Evolutionary conservation across 92 coral and sea anemone genomes (phyloP), one percentile per base, ranked within the genome.

Genomic region (Blastomussa wellsi): DNA sequence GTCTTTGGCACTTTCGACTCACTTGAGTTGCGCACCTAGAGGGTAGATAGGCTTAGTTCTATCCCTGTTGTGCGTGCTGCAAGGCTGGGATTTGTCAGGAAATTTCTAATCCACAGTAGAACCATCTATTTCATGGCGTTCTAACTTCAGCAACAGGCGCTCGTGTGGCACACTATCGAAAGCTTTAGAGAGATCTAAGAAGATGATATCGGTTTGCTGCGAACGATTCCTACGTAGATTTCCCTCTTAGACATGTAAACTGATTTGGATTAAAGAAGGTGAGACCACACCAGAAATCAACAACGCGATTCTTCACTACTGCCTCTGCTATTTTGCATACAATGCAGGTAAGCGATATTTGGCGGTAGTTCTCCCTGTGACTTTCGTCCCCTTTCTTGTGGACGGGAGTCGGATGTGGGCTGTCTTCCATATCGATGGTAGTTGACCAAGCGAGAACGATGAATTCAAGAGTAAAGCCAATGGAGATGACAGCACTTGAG

Each of bases 401-500:
- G 24, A 75, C 64, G 22, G 60, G 79, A 75, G 60, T 42, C 6
- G 41, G n/a, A n/a, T 75, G 60, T 75, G 12, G 16, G 79, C 79
- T 22, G 13, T 75, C 36, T 75, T 75, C 79, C 62, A 75, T 19
- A n/a, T 42, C 6, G 16, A 29, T n/a, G 79, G 79, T 75, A 41
- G 7, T 22, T 31, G 0, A 48, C 86, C 86, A n/a, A 33, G 5
- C 15, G 44, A 33, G 33, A 78, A 82, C 14, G 86, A 82, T 68
- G 24, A 48, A 33, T 70, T 82, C 24, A 72, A 49, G 44, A 82
- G 48, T 32, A 14, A 57, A 14, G 81, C 22, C n/a, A 74, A 44
- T 20, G 49, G 87, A 74, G 87, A 79, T 3, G 87, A 47, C 5
- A 83, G 17, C 73, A 55, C 73, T 28, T 48, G 31, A 36, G 55